Conservation (phyloP, 2,888 invertebrate genomes). For the Hydriomena furcata region DNA sequence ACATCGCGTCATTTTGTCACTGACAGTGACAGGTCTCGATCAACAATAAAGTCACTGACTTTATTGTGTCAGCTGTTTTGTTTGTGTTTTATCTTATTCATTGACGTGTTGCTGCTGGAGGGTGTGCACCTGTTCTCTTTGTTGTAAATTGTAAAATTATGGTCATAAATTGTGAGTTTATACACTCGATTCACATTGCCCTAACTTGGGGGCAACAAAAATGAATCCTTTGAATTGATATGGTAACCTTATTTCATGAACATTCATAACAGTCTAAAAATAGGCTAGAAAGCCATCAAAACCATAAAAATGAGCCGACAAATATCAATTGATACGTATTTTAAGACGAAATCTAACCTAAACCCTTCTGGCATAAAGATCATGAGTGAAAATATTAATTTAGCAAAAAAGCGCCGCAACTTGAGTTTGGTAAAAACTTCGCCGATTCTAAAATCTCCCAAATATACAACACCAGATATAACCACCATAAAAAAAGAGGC, state of each 20-base stretch:
- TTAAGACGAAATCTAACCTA: constrained; percentile 26
- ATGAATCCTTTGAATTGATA: not conserved
- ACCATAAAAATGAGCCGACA: constrained; percentile 44
- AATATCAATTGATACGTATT: constrained; percentile 37
- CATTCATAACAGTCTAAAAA: not conserved
- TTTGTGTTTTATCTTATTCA: too few species aligned
- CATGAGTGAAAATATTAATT: constrained; percentile 28
- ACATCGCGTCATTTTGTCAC: too few species aligned
- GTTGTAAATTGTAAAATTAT: too few species aligned
- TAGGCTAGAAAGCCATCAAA: constrained; percentile 2
- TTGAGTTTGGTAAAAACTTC: constrained; percentile 43
- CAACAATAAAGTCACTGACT: too few species aligned
- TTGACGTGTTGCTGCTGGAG: too few species aligned
- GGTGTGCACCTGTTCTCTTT: too few species aligned
- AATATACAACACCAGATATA: constrained; percentile 26
- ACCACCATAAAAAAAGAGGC: constrained; percentile 19
- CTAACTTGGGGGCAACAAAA: too few species aligned
- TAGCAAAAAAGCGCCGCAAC: constrained; percentile 43
- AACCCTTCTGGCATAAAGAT: constrained; percentile 17
- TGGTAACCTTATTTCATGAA: not conserved
- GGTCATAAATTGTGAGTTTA: too few species aligned
- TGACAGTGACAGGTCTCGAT: too few species aligned
- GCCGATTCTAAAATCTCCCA: constrained; percentile 42
- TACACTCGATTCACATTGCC: too few species aligned
- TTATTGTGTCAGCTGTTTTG: too few species aligned